These are phyloP conservation scores for Chiroxiphia lanceolata DNA, from an alignment of 2,797 vertebrate species.

Conservation along the genomic window DNA sequence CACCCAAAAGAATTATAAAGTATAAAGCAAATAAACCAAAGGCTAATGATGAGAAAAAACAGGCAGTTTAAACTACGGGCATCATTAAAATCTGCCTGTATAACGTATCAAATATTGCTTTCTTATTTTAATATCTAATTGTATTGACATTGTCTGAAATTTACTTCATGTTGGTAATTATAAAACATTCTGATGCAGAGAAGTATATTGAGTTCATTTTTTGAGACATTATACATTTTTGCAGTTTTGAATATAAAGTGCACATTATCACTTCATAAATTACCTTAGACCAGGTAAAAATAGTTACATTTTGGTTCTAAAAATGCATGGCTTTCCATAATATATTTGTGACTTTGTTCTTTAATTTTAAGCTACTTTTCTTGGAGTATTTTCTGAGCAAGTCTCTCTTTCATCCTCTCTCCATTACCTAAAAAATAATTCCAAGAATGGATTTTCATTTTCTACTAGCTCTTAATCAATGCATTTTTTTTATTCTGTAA, in stretches of 20 bases:
- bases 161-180: background rate
- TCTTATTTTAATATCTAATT: background rate
- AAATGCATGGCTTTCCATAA: rapidly evolving
- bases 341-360: background rate
- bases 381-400: background rate
- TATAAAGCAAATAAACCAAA: background rate
- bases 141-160: background rate
- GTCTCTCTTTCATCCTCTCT: background rate
- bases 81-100: background rate
- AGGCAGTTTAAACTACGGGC: background rate
- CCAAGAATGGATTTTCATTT: background rate
- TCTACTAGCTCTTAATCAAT: background rate
- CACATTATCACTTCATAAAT: background rate
- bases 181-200: background rate
- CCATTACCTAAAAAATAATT: background rate
- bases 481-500: background rate
- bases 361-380: background rate
- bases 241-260: background rate
- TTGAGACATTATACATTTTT: background rate
- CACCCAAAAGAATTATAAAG: background rate
- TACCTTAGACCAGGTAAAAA: background rate
- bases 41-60: background rate
- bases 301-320: background rate
- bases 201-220: background rate
- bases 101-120: background rate